Base-by-base conservation (phyloP, 1,140 invertebrate genomes). In the Octopus sinensis region DNA sequence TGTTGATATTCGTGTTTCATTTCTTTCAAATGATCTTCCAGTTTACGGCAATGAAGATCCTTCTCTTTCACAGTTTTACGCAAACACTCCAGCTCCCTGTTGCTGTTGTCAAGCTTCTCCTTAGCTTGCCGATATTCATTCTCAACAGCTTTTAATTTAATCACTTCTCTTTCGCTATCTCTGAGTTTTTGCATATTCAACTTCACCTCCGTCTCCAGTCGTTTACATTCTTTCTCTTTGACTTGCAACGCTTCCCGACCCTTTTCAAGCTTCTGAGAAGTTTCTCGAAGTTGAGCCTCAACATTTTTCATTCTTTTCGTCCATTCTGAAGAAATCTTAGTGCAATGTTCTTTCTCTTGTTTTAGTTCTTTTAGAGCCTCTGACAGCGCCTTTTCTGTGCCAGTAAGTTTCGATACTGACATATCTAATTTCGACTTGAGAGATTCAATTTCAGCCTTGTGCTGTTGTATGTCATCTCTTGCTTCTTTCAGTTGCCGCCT, bases 361-460 rank as follows among this genome's bases (percentile, higher is more conserved):
- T 89, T 88, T 9, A 86, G 82, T 77, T 89, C 86, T 73, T 86
- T 87, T 6, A 89, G 82, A 43, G 89, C 86, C 52, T 90, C 86
- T 5, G 88, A 87, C 9, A 90, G 82, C 30, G 87, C 88, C 62
- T 88, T 87, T 83, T 89, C 89, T 51, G 88, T 89, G 53, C 86
- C 87, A 12, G 88, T 88, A 53, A 89, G 83, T 80, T 89, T 88
- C 9, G 88, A 88, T 13, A 84, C 84, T 12, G 88, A 87, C 86
- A 88, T 88, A 53, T 89, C 87, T 10, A 90, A 83, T 78, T 89
- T 90, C n/a, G 86, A 85, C 71, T 87, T 87, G 1, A 90, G 83
- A 43, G 81, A 81, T 53, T 88, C 87, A 9, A 89, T 88, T 79
- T 90, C 88, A 30, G 84, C 79, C 78, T 87, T 87, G 83, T 90